Evolutionary conservation across 2,888 invertebrate genomes (phyloP).

Genomic region (Teinopalpus imperialis): DNA sequence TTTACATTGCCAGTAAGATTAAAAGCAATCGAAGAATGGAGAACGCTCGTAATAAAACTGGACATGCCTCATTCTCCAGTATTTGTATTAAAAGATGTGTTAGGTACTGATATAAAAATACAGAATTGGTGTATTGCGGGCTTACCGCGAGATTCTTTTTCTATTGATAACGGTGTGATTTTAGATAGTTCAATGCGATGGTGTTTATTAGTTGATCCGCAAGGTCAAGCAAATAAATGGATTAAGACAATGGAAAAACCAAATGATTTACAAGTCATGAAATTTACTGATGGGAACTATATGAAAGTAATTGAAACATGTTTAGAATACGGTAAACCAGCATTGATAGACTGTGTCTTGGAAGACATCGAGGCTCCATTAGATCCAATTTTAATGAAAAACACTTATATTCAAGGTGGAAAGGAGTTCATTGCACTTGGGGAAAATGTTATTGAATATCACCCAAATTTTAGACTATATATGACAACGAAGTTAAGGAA

Average conservation of each 20-base stretch:
- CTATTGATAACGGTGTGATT: conserved; percentile 92
- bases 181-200: conserved; percentile 89
- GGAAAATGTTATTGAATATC: conserved; percentile 89
- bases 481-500: conserved; percentile 92
- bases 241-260: conserved; percentile 91
- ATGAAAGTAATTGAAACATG: conserved; percentile 88
- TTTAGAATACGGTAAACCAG: conserved; percentile 89
- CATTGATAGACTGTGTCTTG: conserved; percentile 88
- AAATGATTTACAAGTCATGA: conserved; percentile 86
- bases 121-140: conserved; percentile 93
- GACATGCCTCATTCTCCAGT: conserved; percentile 89
- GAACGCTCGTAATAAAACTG: conserved; percentile 83
- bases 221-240: conserved; percentile 93
- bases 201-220: conserved; percentile 92
- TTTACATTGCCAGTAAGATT: conserved; percentile 87
- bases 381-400: conserved; percentile 88
- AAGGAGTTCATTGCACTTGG: conserved; percentile 89
- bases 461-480: conserved; percentile 88
- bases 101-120: conserved; percentile 93
- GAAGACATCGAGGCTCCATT: conserved; percentile 90
- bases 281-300: conserved; percentile 88
- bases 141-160: conserved; percentile 90
- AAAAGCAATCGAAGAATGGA: conserved; percentile 86
- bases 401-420: conserved; percentile 88
- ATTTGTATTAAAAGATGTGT: conserved; percentile 87